Conservation (phyloP, 2,797 vertebrate species). For the Molothrus aeneus region DNA sequence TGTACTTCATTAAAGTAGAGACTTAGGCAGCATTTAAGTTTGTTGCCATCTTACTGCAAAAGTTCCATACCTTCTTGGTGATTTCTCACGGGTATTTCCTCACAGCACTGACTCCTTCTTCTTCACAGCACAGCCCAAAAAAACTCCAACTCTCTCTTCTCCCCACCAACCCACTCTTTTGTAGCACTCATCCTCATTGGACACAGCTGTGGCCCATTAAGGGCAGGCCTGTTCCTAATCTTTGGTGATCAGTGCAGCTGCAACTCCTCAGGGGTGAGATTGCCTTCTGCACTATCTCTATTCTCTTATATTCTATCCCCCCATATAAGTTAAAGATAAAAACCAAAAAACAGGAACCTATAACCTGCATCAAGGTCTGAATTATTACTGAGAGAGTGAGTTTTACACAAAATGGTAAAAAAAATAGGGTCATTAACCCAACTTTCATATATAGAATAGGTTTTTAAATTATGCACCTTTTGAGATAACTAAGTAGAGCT, state of each 20-base stretch:
- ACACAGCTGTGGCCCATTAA: neutral
- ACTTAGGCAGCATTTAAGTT: neutral
- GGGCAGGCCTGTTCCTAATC: neutral
- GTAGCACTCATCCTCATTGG: neutral
- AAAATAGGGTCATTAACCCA: neutral
- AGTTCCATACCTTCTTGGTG: neutral
- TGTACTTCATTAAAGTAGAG: neutral
- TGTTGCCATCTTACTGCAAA: neutral
- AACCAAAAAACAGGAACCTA: neutral
- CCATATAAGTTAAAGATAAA: neutral
- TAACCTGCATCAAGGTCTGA: neutral
- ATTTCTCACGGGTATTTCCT: fast-evolving
- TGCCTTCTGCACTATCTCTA: neutral
- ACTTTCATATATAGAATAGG: neutral
- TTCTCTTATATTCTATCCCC: neutral
- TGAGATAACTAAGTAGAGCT: neutral
- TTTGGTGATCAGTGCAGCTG: neutral
- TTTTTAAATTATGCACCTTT: neutral
- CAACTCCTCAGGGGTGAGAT: neutral
- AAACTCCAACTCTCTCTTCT: neutral
- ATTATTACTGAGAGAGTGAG: neutral
- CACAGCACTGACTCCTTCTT: neutral
- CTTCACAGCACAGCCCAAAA: too few relatives aligned
- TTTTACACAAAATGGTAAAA: neutral
- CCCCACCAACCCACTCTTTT: neutral